Percentiles rank a stretch among this genome's conserved stretches.
Evolutionary conservation across 1,140 invertebrate species (phyloP).

Genomic region (Scaptomyza pallida): DNA sequence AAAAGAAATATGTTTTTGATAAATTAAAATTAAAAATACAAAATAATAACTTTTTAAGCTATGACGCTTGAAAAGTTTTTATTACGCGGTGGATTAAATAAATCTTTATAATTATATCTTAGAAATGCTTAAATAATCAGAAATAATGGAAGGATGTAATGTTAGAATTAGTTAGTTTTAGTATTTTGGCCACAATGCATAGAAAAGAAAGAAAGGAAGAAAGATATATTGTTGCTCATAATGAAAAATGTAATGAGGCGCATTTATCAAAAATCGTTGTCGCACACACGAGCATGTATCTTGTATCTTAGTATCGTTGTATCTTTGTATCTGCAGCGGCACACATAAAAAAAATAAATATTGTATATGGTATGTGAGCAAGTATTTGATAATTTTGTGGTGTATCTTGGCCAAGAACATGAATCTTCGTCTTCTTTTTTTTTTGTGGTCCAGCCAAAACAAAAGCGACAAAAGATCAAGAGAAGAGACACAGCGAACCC

Average conservation of each 20-base stretch:
- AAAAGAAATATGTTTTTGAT: no score
- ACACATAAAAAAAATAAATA: constrained; percentile 57
- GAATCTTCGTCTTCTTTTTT: constrained; percentile 63
- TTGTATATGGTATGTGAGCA: constrained; percentile 48
- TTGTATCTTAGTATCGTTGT: constrained; percentile 41
- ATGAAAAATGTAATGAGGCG: constrained; percentile 75
- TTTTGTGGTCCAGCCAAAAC: constrained; percentile 21
- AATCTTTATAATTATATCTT: no score
- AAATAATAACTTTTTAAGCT: no score
- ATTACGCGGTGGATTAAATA: no score
- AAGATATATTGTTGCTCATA: constrained; percentile 67
- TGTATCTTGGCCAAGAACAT: constrained; percentile 73
- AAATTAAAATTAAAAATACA: no score
- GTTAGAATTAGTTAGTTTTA: constrained; percentile 19
- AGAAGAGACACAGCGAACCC: constrained; percentile 21
- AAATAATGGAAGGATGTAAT: constrained; percentile 20
- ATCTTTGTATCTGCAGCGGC: constrained; percentile 59
- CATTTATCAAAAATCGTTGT: constrained; percentile 78
- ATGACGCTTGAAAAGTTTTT: no score
- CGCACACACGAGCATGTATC: constrained; percentile 49
- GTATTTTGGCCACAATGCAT: constrained; percentile 47
- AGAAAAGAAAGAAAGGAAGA: no score
- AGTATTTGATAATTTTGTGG: constrained; percentile 76
- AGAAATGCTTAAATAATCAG: constrained; percentile 1
- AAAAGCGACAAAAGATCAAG: constrained; percentile 38